Evolutionary conservation across 64 coral and sea anemone species (phyloP), one percentile per base, ranked within the genome.

Genomic region (Platygyra sinensis): DNA sequence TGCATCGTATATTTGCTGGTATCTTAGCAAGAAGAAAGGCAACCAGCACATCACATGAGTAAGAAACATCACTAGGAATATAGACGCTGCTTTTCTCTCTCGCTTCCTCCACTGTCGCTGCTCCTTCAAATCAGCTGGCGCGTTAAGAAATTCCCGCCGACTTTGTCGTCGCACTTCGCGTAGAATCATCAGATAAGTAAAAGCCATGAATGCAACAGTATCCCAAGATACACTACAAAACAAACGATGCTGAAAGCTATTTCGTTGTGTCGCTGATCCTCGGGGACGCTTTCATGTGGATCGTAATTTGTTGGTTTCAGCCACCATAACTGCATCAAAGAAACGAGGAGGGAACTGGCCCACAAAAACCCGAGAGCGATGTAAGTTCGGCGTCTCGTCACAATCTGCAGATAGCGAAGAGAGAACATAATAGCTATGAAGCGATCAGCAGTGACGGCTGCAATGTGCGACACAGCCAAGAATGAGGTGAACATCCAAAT

Each of bases 361-460:
- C 93, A 95, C 22, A 87, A 39, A 29, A 55, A 30, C 6, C 57
- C 16, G 27, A 95, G 60, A 27, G 72, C 74, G 5, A 72, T 72
- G 19, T 64, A 62, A 19, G 64, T 78, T 39, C 93, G 83, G 0
- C 39, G 75, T 3, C 57, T 36, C 6, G 93, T 95, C 7, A 95
- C 85, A 27, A 91, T 79, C 60, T 80, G 64, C 24, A 80, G 60
- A 52, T 95, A 95, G 10, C 89, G 75, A 8, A 95, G 65, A 14
- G 93, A 91, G 39, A 87, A 86, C 33, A 95, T 80, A 32, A 95
- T 95, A 12, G 77, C 89, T 54, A 95, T 85, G 30, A 91, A 95
- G 17, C 93, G 89, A 67, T 95, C 93, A 28, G 81, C 62, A 30
- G 93, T 91, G 24, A 91, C 81, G 6, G 86, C 67, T 18, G 91